Base-by-base conservation (phyloP, 2,888 invertebrate species). In the Oligia latruncula region DNA sequence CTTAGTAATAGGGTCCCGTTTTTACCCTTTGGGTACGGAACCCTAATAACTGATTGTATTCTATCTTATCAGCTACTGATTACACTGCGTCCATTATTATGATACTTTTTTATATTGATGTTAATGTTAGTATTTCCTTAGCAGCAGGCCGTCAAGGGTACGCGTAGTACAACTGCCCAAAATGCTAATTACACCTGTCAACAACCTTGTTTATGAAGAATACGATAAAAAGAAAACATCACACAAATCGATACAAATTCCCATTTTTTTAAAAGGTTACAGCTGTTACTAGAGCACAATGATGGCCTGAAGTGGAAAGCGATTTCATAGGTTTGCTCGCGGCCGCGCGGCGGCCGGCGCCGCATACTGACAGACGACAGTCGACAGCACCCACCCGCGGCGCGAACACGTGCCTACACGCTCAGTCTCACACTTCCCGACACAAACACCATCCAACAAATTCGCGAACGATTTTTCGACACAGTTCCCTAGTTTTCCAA, bases 401-500 rank as follows among this genome's bases (percentile, higher is more conserved):
- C 65, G 87, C 49, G 81, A 78, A 80, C 89, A 88, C 89, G 89
- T 80, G 65, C 77, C 68, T 40, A 20, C 67, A 73, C 87, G 72
- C 70, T 79, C 75, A 80, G 68, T n/a, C 23, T n/a, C 72, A 71
- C 77, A 71, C 23, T 49, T 73, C 29, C 68, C 77, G 73, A 65
- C 77, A 86, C 76, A 76, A 82, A 78, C 73, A 77, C 76, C 60
- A 78, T 55, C 64, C 29, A 23, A 77, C 64, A 85, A 82, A 81
- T 73, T 77, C 87, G 90, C 90, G 90, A 87, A 89, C 74, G 79
- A 86, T 29, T 80, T 68, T 78, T 74, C 80, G 82, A 88, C 78
- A 82, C 78, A 84, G 85, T 87, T 85, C 52, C 29, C 29, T 55
- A 71, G 84, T 89, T 84, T 86, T 82, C 76, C 77, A 83, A 80